Evolutionary conservation across 2,797 vertebrate genomes (phyloP).

Genomic region (Limosa lapponica): DNA sequence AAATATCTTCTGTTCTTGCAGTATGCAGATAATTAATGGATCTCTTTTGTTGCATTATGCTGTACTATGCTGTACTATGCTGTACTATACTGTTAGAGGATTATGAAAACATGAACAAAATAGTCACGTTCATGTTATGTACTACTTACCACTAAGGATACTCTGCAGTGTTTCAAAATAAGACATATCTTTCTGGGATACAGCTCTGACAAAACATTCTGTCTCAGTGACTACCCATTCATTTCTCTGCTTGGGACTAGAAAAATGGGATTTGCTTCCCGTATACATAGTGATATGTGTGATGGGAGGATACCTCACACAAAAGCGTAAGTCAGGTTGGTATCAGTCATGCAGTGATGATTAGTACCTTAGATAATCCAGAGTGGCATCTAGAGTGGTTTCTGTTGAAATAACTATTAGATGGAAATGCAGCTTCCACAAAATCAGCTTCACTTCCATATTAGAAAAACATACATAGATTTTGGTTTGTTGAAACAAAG

Average conservation of each 20-base stretch:
- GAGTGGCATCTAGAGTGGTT: background rate
- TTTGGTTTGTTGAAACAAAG: background rate
- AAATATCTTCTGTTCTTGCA: background rate
- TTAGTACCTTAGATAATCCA: background rate
- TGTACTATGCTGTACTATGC: background rate
- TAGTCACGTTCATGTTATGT: background rate
- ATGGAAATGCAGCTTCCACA: background rate
- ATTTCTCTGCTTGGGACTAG: background rate
- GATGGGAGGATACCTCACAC: background rate
- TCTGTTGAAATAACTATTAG: background rate
- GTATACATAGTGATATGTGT: background rate
- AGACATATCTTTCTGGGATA: background rate
- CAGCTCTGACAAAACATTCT: background rate
- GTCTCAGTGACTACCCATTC: background rate
- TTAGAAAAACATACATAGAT: background rate
- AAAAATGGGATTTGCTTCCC: background rate
- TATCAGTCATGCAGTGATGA: background rate
- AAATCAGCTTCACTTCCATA: background rate
- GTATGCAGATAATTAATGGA: background rate
- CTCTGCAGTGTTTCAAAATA: background rate
- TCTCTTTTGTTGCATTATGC: background rate
- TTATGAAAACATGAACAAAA: background rate
- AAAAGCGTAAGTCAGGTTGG: background rate
- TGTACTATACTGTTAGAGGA: background rate
- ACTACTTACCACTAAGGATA: background rate